Evolutionary conservation across 1,140 invertebrate species (phyloP), one percentile per base, ranked within the genome.

Genomic region (Oryzaephilus surinamensis): DNA sequence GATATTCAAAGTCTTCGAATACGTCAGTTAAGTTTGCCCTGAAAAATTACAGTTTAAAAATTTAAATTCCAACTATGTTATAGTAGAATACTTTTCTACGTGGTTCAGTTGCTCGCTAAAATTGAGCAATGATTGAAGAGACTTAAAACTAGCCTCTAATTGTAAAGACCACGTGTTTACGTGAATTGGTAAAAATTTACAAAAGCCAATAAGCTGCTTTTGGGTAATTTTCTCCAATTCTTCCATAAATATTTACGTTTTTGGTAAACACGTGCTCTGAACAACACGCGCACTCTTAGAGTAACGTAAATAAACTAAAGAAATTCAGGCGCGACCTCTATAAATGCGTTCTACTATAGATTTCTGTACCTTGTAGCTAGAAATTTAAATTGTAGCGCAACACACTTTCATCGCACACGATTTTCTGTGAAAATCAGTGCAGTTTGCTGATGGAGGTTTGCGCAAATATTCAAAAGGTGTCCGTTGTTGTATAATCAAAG

Each of bases 1-100:
- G 19, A 6, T 37, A 30, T 18, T 26, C 23, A 31, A 56, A 57
- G 32, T 56, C 35, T 6, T 55, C 51, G 14, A 56, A 38, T 30
- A n/a, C n/a, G n/a, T 42, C 36, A 19, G 19, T 24, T 8, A 51
- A 39, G 24, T 44, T 26, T 7, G 39, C 51, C 7, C 50, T 51
- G 33, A 40, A 48, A 41, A 40, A 8, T n/a, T n/a, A n/a, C n/a
- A n/a, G n/a, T n/a, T n/a, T n/a, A 29, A 16, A 14, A 23, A 28
- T 26, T 11, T 16, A 37, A 40, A 18, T 17, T 15, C 12, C 15
- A 20, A 32, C 10, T 5, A 31, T 45, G 21, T 10, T 39, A 50
- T 29, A 31, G 7, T 12, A 12, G 43, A 38, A 37, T 18, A 54
- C 51, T 38, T 41, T 32, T 53, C 41, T 12, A 55, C 38, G 26